These are phyloP conservation scores for Amblyjoppa fuscipennis DNA, from an alignment of 2,888 invertebrate genomes.

Conservation along the genomic window DNA sequence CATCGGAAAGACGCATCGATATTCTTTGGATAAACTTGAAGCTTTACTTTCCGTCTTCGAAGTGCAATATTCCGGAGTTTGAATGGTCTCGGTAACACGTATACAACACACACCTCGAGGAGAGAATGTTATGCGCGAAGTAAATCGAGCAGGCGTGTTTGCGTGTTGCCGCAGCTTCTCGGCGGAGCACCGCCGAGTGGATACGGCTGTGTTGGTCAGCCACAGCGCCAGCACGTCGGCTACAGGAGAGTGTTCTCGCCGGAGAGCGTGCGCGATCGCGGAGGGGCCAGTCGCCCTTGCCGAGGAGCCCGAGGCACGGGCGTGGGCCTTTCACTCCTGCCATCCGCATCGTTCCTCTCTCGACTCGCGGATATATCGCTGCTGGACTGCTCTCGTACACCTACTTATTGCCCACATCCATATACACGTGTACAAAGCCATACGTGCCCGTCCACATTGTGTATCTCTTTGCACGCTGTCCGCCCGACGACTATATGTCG, in stretches of 20 bases:
- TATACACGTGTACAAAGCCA: constrained; percentile 11
- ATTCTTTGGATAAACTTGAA: constrained; percentile 20
- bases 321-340: constrained; percentile 85
- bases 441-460: constrained; percentile 21
- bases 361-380: constrained; percentile 73
- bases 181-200: constrained; percentile 43
- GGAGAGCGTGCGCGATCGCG: constrained; percentile 70
- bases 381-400: constrained; percentile 70
- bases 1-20: constrained; percentile 4
- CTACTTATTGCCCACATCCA: constrained; percentile 44
- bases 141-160: constrained; percentile 45
- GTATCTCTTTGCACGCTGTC: constrained; percentile 21
- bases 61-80: constrained; percentile 40
- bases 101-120: constrained; percentile 68
- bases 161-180: constrained; percentile 39
- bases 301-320: constrained; percentile 85
- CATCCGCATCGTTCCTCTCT: constrained; percentile 83
- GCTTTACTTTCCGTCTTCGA: constrained; percentile 46
- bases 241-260: constrained; percentile 64
- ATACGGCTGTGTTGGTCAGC: constrained; percentile 64
- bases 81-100: constrained; percentile 31
- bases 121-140: constrained; percentile 71
- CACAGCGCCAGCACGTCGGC: constrained; percentile 56
- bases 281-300: constrained; percentile 84
- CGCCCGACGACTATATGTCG: constrained; percentile 16